Percentiles rank a stretch among this genome's conserved stretches.
Evolutionary conservation across 2,113 vertebrate genomes (phyloP).

Genomic region (Rhynchomys soricoides): DNA sequence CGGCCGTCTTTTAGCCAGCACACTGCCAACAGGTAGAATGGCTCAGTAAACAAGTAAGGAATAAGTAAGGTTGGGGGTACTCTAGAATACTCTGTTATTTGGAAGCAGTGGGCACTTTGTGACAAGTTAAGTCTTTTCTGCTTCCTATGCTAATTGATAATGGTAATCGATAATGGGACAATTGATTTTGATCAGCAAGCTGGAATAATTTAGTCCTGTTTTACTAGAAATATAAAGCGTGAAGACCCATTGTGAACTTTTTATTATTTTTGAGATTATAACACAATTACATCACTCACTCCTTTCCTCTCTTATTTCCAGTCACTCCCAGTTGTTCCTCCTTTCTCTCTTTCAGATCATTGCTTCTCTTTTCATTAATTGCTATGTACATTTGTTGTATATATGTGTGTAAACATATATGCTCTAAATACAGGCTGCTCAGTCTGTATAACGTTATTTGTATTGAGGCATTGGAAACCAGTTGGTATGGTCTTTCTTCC

Average conservation of each 20-base stretch:
- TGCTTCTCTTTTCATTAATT: neutral
- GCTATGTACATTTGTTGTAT: neutral
- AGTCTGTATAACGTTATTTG: neutral
- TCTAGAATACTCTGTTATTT: neutral
- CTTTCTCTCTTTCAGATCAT: neutral
- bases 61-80: neutral
- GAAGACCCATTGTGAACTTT: neutral
- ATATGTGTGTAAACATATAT: neutral
- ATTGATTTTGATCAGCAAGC: neutral
- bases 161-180: neutral
- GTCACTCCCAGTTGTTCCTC: neutral
- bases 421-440: neutral
- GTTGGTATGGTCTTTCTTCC: neutral
- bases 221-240: conserved; percentile 6
- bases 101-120: conserved; percentile 16
- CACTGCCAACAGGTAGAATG: neutral
- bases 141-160: neutral
- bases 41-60: neutral
- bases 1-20: neutral
- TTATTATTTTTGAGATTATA: neutral
- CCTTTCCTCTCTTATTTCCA: neutral
- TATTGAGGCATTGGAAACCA: neutral
- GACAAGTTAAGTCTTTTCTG: neutral
- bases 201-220: neutral
- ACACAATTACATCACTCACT: neutral